Evolutionary conservation across 2,888 invertebrate genomes (phyloP).

Genomic region (Pantelozetes paolii): DNA sequence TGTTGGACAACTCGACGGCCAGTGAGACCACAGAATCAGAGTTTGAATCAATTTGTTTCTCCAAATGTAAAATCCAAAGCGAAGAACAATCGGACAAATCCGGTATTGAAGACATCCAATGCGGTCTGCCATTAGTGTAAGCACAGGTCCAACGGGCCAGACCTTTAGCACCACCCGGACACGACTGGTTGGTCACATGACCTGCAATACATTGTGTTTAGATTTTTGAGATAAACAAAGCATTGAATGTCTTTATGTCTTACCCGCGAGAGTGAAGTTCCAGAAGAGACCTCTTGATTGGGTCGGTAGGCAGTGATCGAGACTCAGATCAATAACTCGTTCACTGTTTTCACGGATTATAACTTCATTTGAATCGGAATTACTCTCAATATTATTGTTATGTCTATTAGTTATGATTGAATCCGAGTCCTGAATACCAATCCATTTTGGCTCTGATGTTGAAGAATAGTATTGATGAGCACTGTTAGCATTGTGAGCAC

Average conservation of each 20-base stretch:
- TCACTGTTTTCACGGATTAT: not conserved
- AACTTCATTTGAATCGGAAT: not conserved
- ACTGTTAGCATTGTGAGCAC: no score
- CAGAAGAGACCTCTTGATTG: slow-evolving; percentile 73
- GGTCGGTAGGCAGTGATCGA: slow-evolving; percentile 61
- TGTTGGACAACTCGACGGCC: slow-evolving; percentile 49
- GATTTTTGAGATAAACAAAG: not conserved
- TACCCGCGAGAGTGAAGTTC: slow-evolving; percentile 76
- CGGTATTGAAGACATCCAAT: slow-evolving; percentile 38
- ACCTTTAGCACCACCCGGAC: slow-evolving; percentile 77
- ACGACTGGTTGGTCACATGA: slow-evolving; percentile 71
- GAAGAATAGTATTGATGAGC: slow-evolving; percentile 28
- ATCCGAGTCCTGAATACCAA: not conserved
- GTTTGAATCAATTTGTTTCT: slow-evolving; percentile 37
- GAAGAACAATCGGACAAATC: slow-evolving; percentile 42
- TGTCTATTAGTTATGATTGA: slow-evolving; percentile 1
- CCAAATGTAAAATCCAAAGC: slow-evolving; percentile 41
- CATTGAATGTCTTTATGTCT: not conserved
- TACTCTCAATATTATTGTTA: slow-evolving; percentile 16
- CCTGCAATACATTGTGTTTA: not conserved
- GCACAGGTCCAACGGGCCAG: slow-evolving; percentile 49
- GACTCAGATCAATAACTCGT: not conserved
- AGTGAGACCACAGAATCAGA: slow-evolving; percentile 48
- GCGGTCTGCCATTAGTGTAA: slow-evolving; percentile 34
- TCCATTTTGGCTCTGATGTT: slow-evolving; percentile 17